Evolutionary conservation across 2,113 vertebrate genomes (phyloP), one percentile per base, ranked within the genome.

Genomic region (Seriola dumerili): DNA sequence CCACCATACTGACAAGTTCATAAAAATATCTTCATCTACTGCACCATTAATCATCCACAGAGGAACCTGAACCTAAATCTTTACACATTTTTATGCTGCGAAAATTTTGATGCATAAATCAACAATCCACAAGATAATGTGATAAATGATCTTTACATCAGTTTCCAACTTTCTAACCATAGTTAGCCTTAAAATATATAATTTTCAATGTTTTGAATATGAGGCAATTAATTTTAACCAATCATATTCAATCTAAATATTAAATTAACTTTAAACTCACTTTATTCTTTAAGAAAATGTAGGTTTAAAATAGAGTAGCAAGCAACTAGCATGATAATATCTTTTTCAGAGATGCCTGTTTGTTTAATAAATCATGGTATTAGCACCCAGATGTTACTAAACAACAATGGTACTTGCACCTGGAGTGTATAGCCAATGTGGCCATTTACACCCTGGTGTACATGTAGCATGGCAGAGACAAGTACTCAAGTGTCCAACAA

Each of bases 1-100:
- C 29, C 25, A 67, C 34, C 50, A 64, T 40, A 50, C 21, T 54
- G 71, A 78, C 67, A 50, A 66, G 25, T 52, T 83, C 21, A 61
- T 29, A 29, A 16, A 78, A 63, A 80, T 76, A 58, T 48, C 32
- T 5, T 19, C 54, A 21, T 67, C 16, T 6, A 11, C 8, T 25
- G 68, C 12, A 52, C 25, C 50, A 50, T 65, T 7, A 25, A 42
- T 3, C 19, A 13, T 40, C 19, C 50, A 52, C 1, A 1, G n/a
- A 17, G 32, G 29, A 29, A 11, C 50, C 17, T n/a, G 3, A 21
- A 52, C 17, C 50, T 6, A 8, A 58, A 23, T 10, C 0, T 5
- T 8, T 17, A 25, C 6, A 5, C 3, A 1, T 23, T 46, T 25
- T 13, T 23, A 16, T 44, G 1, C 14, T 29, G 2, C 42, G 32